Evolutionary conservation across 2,113 vertebrate species (phyloP), one percentile per base, ranked within the genome.

Genomic region (Melanocharis versteri): DNA sequence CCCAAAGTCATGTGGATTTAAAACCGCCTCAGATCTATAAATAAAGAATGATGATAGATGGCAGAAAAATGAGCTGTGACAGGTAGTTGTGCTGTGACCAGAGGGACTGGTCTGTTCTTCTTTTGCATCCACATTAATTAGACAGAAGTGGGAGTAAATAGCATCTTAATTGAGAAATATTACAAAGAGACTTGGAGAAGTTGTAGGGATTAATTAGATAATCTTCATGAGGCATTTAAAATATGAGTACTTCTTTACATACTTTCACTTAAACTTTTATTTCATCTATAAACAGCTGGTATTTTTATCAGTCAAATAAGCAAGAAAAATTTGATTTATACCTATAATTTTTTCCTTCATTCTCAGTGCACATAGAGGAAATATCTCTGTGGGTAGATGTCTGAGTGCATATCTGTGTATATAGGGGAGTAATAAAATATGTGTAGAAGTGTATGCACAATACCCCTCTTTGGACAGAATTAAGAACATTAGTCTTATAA

Each of bases 171-270:
- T 86, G 79, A 95, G 85, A 94, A 93, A 92, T 92, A 95, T 81
- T 96, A 90, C 71, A 90, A 90, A 83, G 76, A 76, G 88, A 92
- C 76, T 53, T 64, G 21, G 40, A 96, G 51, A 94, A 96, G 17
- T 86, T 94, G n/a, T 53, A 89, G 60, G 56, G 64, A 89, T 94
- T 94, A 92, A 92, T 96, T 90, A 90, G 48, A 68, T 80, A 91
- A 90, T 81, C 60, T 94, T 93, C 51, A 81, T 45, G 64, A 92
- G n/a, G 16, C 31, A 92, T 90, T 94, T 87, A 2, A 23, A 76
- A 79, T 89, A 72, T 42, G 42, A 95, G 31, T 86, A 73, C 7
- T 78, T 88, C 33, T 86, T 78, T 73, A 37, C 37, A 60, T 81
- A 45, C 37, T 86, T 94, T 89, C 53, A 57, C 22, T 94, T 80